Evolutionary conservation across 1,140 invertebrate genomes (phyloP), one percentile per base, ranked within the genome.

Genomic region (Drosophila santomea): DNA sequence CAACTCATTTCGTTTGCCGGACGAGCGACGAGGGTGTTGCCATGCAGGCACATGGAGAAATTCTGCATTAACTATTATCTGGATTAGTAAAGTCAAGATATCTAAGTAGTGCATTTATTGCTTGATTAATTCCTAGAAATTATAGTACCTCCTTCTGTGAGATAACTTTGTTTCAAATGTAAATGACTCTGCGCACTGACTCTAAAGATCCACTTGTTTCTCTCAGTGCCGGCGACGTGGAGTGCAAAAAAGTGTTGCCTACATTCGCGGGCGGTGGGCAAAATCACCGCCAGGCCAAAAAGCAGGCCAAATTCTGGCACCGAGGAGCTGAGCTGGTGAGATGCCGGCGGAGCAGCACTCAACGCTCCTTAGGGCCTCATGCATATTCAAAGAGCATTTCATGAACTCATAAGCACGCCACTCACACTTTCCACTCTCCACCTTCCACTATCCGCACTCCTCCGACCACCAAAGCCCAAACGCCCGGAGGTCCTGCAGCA

Each of bases 331-430:
- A 20, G 43, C 50, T 11, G 32, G 55, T 41, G 32, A 57, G 51
- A 68, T 52, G 54, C 64, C 43, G 48, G 28, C 74, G 78, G 38
- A 77, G 78, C 74, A 72, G 79, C 84, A 88, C 77, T 89, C 77
- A 80, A 63, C 69, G 68, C 80, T 80, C 84, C 84, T 90, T 90
- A 75, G 85, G 77, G 85, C 50, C 84, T 89, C 80, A 89, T 89
- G 85, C 84, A 89, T 89, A 89, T 89, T 89, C 85, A 78, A 89
- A 78, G 74, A 84, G 80, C 84, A 84, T 80, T 89, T 89, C 80
- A 89, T 84, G 84, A 89, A 78, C 84, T 89, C 84, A 89, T 89
- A 89, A 89, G 85, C 85, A 89, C 69, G 77, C 68, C 74, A 83
- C 80, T 89, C 76, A 62, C 80, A 71, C 60, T 35, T 48, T 25